Evolutionary conservation across 2,113 vertebrate species (phyloP).

Genomic region (Periophthalmodon schlosseri): DNA sequence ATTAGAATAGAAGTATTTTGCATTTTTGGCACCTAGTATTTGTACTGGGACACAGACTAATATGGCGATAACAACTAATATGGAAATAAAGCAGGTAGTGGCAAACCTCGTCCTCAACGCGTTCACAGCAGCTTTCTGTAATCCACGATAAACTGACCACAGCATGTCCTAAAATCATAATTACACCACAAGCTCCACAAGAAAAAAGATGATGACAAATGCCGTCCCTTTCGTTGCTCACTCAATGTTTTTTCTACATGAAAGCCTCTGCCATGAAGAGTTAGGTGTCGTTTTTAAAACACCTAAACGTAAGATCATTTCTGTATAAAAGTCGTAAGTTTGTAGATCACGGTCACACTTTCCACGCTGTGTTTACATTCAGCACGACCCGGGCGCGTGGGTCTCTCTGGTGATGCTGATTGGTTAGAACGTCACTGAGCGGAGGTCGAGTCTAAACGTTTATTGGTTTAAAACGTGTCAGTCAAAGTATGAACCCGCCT

Average conservation of each 20-base stretch:
- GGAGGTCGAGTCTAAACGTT: accelerated
- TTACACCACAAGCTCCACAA: background rate
- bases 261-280: background rate
- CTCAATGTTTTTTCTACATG: no score
- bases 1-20: no score
- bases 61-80: no score
- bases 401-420: conserved; percentile 36
- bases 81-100: background rate
- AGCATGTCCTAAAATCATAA: conserved; percentile 26
- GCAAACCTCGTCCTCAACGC: conserved; percentile 53
- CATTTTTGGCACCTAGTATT: no score
- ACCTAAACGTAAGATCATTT: background rate
- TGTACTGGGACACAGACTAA: no score
- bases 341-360: background rate
- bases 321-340: background rate
- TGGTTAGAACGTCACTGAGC: conserved; percentile 26
- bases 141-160: conserved; percentile 16
- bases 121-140: conserved; percentile 46
- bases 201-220: background rate
- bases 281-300: background rate
- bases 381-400: background rate
- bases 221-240: background rate
- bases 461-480: conserved; percentile 50
- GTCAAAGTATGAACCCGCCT: conserved; percentile 35
- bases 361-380: background rate